Evolutionary conservation across 2,113 vertebrate species (phyloP).

Genomic region (Notechis scutatus): DNA sequence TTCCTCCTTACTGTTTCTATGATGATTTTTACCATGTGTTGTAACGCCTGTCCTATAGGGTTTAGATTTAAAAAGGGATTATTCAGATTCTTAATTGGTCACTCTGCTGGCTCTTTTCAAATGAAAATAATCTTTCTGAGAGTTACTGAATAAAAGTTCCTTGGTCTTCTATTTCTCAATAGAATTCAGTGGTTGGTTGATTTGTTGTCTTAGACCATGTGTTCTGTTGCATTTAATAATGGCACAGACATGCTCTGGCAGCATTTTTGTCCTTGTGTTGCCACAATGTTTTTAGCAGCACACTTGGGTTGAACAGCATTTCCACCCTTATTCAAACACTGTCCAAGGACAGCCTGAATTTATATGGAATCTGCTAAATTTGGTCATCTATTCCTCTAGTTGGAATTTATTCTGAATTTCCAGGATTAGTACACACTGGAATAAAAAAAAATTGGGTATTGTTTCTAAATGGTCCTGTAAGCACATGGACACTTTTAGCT

Average conservation of each 20-base stretch:
- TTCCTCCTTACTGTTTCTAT: neutral
- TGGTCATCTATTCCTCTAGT: neutral
- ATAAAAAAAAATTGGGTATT: constrained; percentile 9
- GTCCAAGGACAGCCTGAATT: neutral
- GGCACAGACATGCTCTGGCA: neutral
- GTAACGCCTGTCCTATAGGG: neutral
- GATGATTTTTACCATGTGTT: neutral
- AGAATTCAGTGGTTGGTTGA: neutral
- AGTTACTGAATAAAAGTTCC: neutral
- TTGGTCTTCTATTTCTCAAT: neutral
- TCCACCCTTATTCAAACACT: neutral
- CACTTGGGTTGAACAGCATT: neutral
- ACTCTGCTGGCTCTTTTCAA: neutral
- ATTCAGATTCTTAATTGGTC: neutral
- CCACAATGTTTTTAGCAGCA: neutral
- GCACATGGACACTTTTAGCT: constrained; percentile 42
- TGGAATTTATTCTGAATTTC: neutral
- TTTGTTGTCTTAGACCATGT: neutral
- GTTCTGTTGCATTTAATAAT: neutral
- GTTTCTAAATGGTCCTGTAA: constrained; percentile 49
- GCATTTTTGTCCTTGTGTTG: neutral
- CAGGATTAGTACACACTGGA: neutral
- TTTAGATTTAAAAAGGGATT: neutral
- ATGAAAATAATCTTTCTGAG: neutral
- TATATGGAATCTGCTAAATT: neutral